Evolutionary conservation across 2,113 vertebrate species (phyloP), one percentile per base, ranked within the genome.

Genomic region (Salvelinus namaycush): DNA sequence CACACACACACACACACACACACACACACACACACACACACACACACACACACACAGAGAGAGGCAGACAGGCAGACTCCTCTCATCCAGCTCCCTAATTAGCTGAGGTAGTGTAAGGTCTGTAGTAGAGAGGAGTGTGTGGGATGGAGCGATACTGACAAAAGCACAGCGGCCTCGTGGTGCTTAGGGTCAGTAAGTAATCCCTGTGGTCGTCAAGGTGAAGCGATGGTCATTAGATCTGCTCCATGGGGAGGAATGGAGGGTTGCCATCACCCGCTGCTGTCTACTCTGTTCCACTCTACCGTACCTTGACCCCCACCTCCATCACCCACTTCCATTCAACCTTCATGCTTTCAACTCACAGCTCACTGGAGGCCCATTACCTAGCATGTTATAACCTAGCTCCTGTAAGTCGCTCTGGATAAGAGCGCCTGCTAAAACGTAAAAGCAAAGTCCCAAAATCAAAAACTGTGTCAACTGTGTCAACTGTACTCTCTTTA

Each of bases 381-480:
- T 54, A 54, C 49, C 49, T 54, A 54, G 49, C 49, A 51, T 51
- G 13, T 51, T 51, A 51, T 51, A 14, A 4, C 49, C 49, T 51
- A 4, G 49, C 34, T 34, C 34, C 34, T 34, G 34, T 34, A 7
- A 34, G 4, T 34, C 2, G 39, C 39, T 44, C 39, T 44, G 39
- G 39, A 12, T 44, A 44, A 44, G 11, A 44, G 39, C 9, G 2
- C 9, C 9, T 44, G 8, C 39, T 44, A 11, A 12, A 44, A 44
- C 9, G 8, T 39, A 9, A 9, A 39, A 39, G 39, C 1, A 20
- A 68, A 72, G 60, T 34, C 72, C 79, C 68, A 75, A 39, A 79
- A 67, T 60, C 76, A 18, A 1, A 87, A 88, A 86, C 76, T 86
- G 74, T 87, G 85, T 86, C 80, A 85, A 62, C n/a, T n/a, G n/a